Percentiles rank a stretch among this genome's conserved stretches.
Evolutionary conservation across 2,888 invertebrate genomes (phyloP).

Genomic region (Mythimna albipuncta): DNA sequence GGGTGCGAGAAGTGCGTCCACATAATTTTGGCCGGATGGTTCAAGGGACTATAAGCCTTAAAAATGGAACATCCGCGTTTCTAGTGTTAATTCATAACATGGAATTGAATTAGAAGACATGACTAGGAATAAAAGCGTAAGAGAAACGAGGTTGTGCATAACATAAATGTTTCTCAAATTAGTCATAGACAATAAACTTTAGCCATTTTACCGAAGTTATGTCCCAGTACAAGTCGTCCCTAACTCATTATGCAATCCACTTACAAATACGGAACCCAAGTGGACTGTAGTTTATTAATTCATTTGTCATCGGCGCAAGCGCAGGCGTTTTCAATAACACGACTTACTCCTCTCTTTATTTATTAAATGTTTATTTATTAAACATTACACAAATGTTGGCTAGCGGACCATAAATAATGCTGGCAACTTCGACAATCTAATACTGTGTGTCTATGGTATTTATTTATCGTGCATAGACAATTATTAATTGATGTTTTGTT

Average conservation of each 20-base stretch:
- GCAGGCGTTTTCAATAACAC: slow-evolving; percentile 68
- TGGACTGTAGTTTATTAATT: slow-evolving; percentile 58
- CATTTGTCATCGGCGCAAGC: slow-evolving; percentile 67
- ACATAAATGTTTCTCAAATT: slow-evolving; percentile 2
- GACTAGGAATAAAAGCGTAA: not conserved
- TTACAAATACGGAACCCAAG: slow-evolving; percentile 44
- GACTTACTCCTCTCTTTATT: slow-evolving; percentile 63
- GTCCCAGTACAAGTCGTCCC: slow-evolving; percentile 15
- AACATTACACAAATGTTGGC: slow-evolving; percentile 66
- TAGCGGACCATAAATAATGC: slow-evolving; percentile 65
- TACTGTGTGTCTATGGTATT: slow-evolving; percentile 64
- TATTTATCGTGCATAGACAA: slow-evolving; percentile 66
- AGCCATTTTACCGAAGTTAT: slow-evolving; percentile 4
- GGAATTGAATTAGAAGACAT: not conserved
- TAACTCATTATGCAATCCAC: slow-evolving; percentile 42
- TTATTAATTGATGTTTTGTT: slow-evolving; percentile 62
- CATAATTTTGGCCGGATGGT: no score
- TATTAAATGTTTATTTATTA: slow-evolving; percentile 69
- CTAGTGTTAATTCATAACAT: no score
- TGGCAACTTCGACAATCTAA: slow-evolving; percentile 64
- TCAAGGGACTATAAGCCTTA: no score
- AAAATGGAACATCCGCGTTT: no score
- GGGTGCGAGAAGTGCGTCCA: no score
- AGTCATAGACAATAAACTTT: slow-evolving; percentile 18
- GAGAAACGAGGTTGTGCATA: not conserved